These are phyloP conservation scores for Aphodius sticticus DNA, from an alignment of 2,888 invertebrate species.

Conservation along the genomic window DNA sequence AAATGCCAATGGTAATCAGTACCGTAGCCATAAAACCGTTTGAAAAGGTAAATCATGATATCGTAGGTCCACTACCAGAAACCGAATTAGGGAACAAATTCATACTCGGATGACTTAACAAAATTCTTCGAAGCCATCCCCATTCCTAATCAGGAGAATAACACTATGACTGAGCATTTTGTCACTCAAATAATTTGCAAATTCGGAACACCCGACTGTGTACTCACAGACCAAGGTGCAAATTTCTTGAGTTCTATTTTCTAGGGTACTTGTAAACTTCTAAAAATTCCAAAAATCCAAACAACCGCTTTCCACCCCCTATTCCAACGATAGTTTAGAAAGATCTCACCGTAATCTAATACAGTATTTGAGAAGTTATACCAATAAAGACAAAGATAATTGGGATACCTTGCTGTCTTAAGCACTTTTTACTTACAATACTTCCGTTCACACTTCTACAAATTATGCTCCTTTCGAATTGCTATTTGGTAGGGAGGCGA, in stretches of 20 bases:
- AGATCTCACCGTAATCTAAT: constrained; percentile 48
- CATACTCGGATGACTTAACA: constrained; percentile 49
- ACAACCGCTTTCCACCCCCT: constrained; percentile 48
- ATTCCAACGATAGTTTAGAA: constrained; percentile 49
- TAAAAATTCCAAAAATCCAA: constrained; percentile 46
- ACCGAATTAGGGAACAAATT: constrained; percentile 45
- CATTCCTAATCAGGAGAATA: constrained; percentile 48
- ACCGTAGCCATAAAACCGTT: constrained; percentile 47
- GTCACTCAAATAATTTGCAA: constrained; percentile 42
- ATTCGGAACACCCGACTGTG: constrained; percentile 47
- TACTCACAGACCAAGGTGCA: constrained; percentile 48
- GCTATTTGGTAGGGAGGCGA: constrained; percentile 41
- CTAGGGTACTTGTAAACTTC: constrained; percentile 45
- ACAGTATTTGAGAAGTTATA: constrained; percentile 49
- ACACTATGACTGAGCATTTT: constrained; percentile 46
- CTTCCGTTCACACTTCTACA: constrained; percentile 42
- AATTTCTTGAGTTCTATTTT: constrained; percentile 47
- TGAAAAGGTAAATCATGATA: constrained; percentile 45
- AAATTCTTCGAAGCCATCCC: constrained; percentile 49
- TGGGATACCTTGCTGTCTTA: constrained; percentile 45
- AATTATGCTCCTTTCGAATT: constrained; percentile 45
- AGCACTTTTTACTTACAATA: constrained; percentile 41
- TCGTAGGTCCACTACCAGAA: constrained; percentile 48
- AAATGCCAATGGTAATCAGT: constrained; percentile 50
- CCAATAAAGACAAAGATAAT: constrained; percentile 44